Evolutionary conservation across 1,140 invertebrate genomes (phyloP), one percentile per base, ranked within the genome.

Genomic region (Heliconius himera): DNA sequence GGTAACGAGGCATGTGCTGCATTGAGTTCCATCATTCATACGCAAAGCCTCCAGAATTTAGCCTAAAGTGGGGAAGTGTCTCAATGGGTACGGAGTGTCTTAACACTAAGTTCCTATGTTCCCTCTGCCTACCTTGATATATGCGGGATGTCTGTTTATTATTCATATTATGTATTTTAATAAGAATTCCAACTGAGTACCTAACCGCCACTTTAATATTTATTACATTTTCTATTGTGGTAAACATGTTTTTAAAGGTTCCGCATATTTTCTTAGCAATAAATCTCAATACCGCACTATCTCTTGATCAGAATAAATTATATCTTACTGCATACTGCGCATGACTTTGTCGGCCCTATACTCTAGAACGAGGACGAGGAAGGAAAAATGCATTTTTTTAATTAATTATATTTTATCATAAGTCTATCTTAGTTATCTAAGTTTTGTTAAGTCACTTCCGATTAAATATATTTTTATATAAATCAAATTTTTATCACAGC

Each of bases 251-350:
- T 66, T 66, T 3, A 66, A 66, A 66, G 60, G 60, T 66, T 66
- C 60, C 60, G 60, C 60, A 66, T 66, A 66, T 66, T 66, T 66
- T 66, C 26, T 66, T 26, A 66, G 60, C 22, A 66, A 66, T 66
- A 66, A 66, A 66, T 66, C 60, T 66, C 60, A 66, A 66, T 66
- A 66, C 60, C 60, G 60, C 60, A 66, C 60, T 66, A 66, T 66
- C 60, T 66, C 60, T 66, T 29, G 60, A 66, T 66, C 60, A 66
- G 60, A 66, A 66, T 66, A 66, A 66, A 66, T 66, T 66, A 66
- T 36, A 36, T 36, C 33, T 1, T 66, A 60, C 56, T 66, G 26
- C 60, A 29, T 66, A 22, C 60, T 29, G 26, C 13, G 60, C 60
- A 29, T 66, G 54, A 56, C 54, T 56, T 56, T 22, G 60, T 66